Percentiles rank a stretch among this genome's conserved stretches.
phyloP scores from a whole-genome alignment of 2,113 vertebrate genomes.

The Sorex fumeus region DNA sequence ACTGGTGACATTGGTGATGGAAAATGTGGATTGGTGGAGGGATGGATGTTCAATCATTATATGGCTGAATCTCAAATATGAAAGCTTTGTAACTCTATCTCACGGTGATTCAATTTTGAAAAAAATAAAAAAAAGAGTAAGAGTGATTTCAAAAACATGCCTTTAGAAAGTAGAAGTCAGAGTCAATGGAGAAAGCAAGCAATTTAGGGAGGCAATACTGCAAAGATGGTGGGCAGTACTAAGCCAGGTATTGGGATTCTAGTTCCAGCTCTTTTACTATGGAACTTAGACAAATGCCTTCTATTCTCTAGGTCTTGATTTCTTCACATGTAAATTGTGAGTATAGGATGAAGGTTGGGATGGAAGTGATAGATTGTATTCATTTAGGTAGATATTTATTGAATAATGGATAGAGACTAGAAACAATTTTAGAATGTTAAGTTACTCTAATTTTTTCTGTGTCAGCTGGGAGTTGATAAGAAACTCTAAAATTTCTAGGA shows the following conservation, averaged over 20 bases:
- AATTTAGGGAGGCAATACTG: neutral
- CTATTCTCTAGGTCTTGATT: neutral
- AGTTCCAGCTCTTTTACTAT: neutral
- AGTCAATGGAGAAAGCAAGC: neutral
- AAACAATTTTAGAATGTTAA: neutral
- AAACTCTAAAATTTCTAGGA: slow-evolving; percentile 32
- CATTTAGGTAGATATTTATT: neutral
- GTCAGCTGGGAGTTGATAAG: neutral
- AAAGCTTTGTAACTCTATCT: too few species aligned
- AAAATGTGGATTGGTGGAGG: too few species aligned
- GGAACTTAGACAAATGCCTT: neutral
- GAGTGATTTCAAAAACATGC: neutral
- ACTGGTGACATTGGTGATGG: too few species aligned
- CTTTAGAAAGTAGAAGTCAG: neutral
- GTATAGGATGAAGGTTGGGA: neutral
- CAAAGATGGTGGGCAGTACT: neutral
- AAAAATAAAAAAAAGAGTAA: too few species aligned
- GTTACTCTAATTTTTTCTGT: slow-evolving; percentile 7
- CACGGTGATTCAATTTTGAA: too few species aligned
- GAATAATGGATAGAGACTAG: neutral
- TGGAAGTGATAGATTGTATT: neutral
- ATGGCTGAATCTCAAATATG: too few species aligned
- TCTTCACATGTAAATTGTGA: neutral
- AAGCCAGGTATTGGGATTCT: neutral
- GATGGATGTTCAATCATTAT: too few species aligned